Base-by-base conservation (phyloP, 2,113 vertebrate genomes). In the Lathamus discolor region DNA sequence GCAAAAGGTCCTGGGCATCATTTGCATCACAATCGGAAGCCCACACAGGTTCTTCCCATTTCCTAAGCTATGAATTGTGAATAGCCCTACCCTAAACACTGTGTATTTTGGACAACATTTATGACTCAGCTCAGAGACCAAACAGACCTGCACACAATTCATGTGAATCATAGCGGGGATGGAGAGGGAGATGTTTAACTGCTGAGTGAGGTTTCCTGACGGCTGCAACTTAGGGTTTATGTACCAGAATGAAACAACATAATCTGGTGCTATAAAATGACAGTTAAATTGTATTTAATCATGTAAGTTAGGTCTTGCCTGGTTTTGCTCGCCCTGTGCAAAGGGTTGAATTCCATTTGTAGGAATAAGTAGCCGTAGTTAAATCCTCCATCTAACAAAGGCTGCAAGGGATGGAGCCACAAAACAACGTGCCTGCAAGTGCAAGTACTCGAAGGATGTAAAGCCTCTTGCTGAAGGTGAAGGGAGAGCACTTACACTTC, bases 351-450 rank as follows among this genome's bases (percentile, higher is more conserved):
- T 77, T 39, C 33, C 19, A 76, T 43, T 52, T 11, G 23, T 15
- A 55, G 57, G 25, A 61, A 52, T 49, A 41, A 82, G 46, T 3
- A 51, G 51, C 46, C 1, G 1, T 2, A 33, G 35, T 18, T 31
- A 37, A 18, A 78, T 31, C 33, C 67, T 39, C 20, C 67, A 5
- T 14, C 35, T 33, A 39, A 44, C 17, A 28, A 28, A 63, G 41
- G 16, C 0, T 23, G 39, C 41, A 29, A 35, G 67, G 44, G 39
- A 49, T 5, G 19, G 51, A 77, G 64, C 23, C 57, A 22, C 31
- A 15, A 27, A 49, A 57, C 23, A 7, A 33, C 1, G 7, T 2
- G 9, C 24, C 51, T 13, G 3, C 11, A 5, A 17, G 33, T 1
- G 8, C 41, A 15, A 25, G 33, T 5, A 6, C 68, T 18, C 5